Evolutionary conservation across 2,888 invertebrate species (phyloP), one percentile per base, ranked within the genome.

Genomic region (Drosophila stalkeri): DNA sequence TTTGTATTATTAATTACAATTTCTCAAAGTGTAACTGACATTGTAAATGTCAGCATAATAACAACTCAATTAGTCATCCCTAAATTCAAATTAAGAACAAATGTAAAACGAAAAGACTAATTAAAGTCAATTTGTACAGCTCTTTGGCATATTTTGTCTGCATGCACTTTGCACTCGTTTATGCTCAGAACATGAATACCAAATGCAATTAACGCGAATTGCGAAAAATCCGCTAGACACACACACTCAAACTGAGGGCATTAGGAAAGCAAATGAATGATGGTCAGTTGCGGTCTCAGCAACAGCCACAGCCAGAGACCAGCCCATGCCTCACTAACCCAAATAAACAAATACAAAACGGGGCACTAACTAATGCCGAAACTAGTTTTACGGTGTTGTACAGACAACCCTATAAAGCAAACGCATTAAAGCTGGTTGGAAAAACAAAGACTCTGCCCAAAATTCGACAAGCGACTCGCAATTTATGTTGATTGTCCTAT

Each of bases 41-140:
- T 12, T 18, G 11, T 12, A 18, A 7, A 51, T 8, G 2, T 33
- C 18, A 51, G 9, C 52, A 51, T 35, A 12, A 37, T 18, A 64
- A 23, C 6, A 43, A 47, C 54, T 43, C 35, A 60, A 75, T 75
- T 39, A 67, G 54, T 18, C 23, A 37, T 37, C 7, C 20, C 59
- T 44, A 49, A 54, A 51, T 31, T 37, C 4, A 47, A 68, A 73
- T 68, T 65, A 68, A 65, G 62, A 49, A 78, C 67, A 33, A 64
- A 12, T 41, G 27, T 20, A 57, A 46, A 43, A 18, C 43, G 44
- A 52, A 55, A 52, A 62, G 39, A 49, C 59, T 59, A 81, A 90
- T 87, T 87, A 71, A 90, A 75, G 61, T 43, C 87, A 90, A 89
- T 90, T 86, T 86, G 56, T 74, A 72, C 75, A 77, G 68, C 70